Percentiles rank a stretch among this genome's conserved stretches.
Conservation (phyloP, 2,113 vertebrate species). For the Copsychus sechellarum region DNA sequence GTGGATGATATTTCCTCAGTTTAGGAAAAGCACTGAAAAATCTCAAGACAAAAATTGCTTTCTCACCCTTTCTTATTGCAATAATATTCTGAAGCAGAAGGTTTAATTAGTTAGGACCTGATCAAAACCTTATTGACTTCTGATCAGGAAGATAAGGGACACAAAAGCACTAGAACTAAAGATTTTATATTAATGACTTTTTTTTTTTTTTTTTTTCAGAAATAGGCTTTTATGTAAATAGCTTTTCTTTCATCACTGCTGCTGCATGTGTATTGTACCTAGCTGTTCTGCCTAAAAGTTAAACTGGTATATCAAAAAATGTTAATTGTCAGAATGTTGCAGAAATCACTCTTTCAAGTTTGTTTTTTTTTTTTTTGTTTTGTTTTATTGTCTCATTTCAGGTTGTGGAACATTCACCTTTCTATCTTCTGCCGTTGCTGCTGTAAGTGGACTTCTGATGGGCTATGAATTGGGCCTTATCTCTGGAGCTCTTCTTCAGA, state of each 20-base stretch:
- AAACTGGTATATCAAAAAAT: background rate
- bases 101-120: background rate
- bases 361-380: background rate
- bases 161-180: background rate
- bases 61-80: background rate
- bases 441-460: conserved; percentile 90
- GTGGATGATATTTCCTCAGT: background rate
- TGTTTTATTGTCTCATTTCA: conserved; percentile 62
- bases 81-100: background rate
- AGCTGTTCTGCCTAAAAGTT: background rate
- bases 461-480: conserved; percentile 93
- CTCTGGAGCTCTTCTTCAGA: conserved; percentile 91
- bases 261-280: background rate
- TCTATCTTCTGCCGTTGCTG: conserved; percentile 82
- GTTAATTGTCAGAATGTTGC: background rate
- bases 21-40: background rate
- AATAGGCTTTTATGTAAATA: background rate
- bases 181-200: background rate
- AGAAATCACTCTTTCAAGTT: background rate
- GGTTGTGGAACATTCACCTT: conserved; percentile 84
- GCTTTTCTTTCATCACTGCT: background rate
- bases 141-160: background rate
- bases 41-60: background rate
- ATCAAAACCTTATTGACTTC: background rate
- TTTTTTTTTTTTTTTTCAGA: background rate